These are phyloP conservation scores for Muschampia plurimacula DNA, from an alignment of 2,888 invertebrate species.

Conservation along the genomic window DNA sequence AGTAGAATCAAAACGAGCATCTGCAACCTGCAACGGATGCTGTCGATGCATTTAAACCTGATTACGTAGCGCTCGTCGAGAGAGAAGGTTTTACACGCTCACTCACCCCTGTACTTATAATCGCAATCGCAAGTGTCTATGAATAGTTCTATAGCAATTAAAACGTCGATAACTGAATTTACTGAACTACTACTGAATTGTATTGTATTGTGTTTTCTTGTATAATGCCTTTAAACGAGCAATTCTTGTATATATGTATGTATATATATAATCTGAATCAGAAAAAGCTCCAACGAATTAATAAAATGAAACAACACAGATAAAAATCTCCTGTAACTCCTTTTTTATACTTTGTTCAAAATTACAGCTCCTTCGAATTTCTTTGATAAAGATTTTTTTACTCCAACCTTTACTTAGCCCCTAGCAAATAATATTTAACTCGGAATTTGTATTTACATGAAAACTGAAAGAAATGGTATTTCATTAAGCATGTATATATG, in stretches of 20 bases:
- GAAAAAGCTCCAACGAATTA: not conserved
- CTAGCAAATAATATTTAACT: not conserved
- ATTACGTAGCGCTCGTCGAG: slow-evolving; percentile 40
- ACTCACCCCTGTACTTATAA: slow-evolving; percentile 4
- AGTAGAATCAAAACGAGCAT: slow-evolving; percentile 40
- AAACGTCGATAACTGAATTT: not conserved
- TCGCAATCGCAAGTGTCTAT: not conserved
- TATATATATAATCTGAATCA: too few species aligned
- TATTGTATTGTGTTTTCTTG: too few species aligned
- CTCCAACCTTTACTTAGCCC: not conserved
- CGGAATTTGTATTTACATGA: not conserved
- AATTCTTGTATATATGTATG: too few species aligned
- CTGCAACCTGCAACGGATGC: slow-evolving; percentile 51
- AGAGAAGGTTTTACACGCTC: slow-evolving; percentile 17
- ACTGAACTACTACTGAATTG: not conserved
- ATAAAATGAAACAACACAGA: not conserved
- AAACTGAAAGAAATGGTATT: slow-evolving; percentile 12
- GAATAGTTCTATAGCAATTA: not conserved
- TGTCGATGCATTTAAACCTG: slow-evolving; percentile 51
- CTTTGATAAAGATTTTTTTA: not conserved
- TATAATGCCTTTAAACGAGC: too few species aligned
- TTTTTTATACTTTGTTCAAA: not conserved
- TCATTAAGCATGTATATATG: not conserved
- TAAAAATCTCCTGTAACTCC: not conserved
- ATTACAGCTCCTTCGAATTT: not conserved